phyloP scores from a whole-genome alignment of 2,888 invertebrate genomes.

The Acanthacorydalis orientalis region DNA sequence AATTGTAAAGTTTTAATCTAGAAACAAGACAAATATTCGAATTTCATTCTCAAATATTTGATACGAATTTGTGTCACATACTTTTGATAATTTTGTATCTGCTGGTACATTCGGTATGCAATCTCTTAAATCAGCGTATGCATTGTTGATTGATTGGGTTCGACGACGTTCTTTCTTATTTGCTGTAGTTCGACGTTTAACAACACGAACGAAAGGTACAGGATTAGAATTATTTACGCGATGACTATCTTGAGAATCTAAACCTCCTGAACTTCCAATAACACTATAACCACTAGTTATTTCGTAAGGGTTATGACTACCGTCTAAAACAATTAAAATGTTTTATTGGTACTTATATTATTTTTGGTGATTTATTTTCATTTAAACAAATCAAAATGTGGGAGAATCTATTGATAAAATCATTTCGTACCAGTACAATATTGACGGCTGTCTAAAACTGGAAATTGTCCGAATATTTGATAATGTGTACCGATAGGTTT shows the following conservation, averaged over 20 bases:
- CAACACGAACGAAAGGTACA: slow-evolving; percentile 32
- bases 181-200: slow-evolving; percentile 75
- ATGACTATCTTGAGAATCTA: too few species aligned
- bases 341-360: too few species aligned
- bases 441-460: neutral
- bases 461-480: neutral
- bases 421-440: neutral
- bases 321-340: too few species aligned
- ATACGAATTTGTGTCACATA: slow-evolving; percentile 27
- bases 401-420: too few species aligned
- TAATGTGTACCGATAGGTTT: neutral
- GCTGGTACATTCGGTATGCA: slow-evolving; percentile 94
- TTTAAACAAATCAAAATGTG: too few species aligned
- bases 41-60: neutral
- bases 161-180: slow-evolving; percentile 87
- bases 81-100: slow-evolving; percentile 89
- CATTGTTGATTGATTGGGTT: slow-evolving; percentile 89
- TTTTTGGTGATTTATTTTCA: too few species aligned
- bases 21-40: slow-evolving; percentile 19
- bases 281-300: too few species aligned
- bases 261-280: too few species aligned
- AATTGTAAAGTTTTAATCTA: slow-evolving; percentile 87
- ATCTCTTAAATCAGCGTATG: slow-evolving; percentile 80
- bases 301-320: too few species aligned
- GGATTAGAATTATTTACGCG: too few species aligned